A percentile compares a stretch with the other conserved stretches of the same genome.
Conservation (phyloP, 2,113 vertebrate genomes). For the Columbina picui region DNA sequence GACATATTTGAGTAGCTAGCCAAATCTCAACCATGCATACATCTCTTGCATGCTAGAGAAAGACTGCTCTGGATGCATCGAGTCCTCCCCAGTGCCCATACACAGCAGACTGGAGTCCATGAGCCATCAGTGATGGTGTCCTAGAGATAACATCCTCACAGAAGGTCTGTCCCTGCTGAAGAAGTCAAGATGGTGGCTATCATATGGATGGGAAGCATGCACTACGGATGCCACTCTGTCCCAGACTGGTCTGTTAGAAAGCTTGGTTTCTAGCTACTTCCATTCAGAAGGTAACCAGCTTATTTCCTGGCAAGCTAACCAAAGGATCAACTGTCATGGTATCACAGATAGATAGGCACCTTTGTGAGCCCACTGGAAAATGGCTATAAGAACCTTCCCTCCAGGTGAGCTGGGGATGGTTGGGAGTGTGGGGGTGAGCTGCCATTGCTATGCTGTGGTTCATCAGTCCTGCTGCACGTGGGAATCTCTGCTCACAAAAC, state of each 20-base stretch:
- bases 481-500: neutral
- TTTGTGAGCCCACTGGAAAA: neutral
- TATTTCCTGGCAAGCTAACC: neutral
- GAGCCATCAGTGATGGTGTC: neutral
- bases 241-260: neutral
- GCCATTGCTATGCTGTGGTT: neutral
- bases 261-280: neutral
- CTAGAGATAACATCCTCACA: neutral
- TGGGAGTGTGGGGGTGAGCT: fast-evolving
- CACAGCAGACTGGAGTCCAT: neutral
- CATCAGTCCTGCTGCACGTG: neutral
- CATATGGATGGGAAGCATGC: neutral
- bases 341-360: neutral
- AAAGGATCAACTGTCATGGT: neutral
- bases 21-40: neutral
- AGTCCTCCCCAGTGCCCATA: neutral
- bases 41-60: neutral
- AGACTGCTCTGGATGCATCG: neutral
- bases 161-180: neutral
- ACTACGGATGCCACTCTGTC: neutral
- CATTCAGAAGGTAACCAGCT: neutral
- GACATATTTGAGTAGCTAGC: neutral
- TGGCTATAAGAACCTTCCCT: neutral
- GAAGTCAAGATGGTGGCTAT: neutral
- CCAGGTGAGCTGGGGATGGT: neutral